Conservation (phyloP, 1,140 invertebrate species). For the Brachionus rubens region DNA sequence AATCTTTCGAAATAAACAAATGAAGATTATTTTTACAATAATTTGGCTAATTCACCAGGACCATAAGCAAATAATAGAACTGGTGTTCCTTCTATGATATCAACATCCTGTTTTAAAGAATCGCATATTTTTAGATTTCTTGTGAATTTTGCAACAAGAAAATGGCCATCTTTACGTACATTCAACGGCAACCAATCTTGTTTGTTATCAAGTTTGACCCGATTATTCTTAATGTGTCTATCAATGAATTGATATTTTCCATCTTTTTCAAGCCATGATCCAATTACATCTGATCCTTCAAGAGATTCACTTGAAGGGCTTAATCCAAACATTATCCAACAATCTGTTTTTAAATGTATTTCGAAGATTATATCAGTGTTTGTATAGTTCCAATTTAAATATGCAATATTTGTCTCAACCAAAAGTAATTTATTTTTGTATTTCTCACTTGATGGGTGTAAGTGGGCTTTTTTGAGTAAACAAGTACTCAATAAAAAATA, state of each 20-base stretch:
- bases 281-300: conserved; percentile 28
- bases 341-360: conserved; percentile 7
- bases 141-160: conserved; percentile 2
- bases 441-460: background rate
- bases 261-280: conserved; percentile 22
- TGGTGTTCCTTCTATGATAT: conserved; percentile 11
- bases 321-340: conserved; percentile 36
- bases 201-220: background rate
- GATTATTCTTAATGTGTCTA: background rate
- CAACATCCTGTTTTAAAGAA: background rate
- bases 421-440: background rate
- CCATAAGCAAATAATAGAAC: too few species aligned
- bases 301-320: background rate
- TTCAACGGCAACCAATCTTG: conserved; percentile 15
- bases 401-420: background rate
- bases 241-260: conserved; percentile 13
- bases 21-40: too few species aligned
- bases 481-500: too few species aligned
- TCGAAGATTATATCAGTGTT: conserved; percentile 32
- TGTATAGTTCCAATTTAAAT: conserved; percentile 12
- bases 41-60: too few species aligned
- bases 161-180: background rate
- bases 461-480: background rate
- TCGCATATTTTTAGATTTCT: conserved; percentile 30
- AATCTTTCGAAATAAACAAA: too few species aligned